A percentile compares a stretch with the other conserved stretches of the same genome.
Evolutionary conservation across 1,140 invertebrate genomes (phyloP).

Genomic region (Papilio polytes): DNA sequence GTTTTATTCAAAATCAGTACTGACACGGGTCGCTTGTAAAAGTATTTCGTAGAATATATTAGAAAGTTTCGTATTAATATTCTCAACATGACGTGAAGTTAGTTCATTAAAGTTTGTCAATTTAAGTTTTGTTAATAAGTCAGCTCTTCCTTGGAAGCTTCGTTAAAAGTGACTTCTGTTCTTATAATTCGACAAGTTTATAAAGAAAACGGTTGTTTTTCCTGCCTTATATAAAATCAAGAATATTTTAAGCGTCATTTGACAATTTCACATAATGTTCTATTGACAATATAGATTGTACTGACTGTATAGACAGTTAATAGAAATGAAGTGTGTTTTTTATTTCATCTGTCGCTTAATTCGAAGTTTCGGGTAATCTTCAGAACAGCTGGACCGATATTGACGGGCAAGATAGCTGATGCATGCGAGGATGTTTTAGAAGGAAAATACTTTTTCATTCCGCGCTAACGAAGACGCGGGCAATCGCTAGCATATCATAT

Average conservation of each 20-base stretch:
- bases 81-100: not conserved
- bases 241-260: not conserved
- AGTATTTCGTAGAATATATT: not conserved
- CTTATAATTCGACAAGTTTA: not conserved
- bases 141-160: not conserved
- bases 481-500: too few species aligned
- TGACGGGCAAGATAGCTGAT: too few species aligned
- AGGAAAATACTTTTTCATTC: too few species aligned
- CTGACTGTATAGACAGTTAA: not conserved
- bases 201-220: not conserved
- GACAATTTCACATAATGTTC: not conserved
- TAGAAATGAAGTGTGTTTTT: too few species aligned
- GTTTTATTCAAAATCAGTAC: too few species aligned
- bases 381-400: too few species aligned
- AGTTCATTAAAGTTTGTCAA: conserved; percentile 25
- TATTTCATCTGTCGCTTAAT: too few species aligned
- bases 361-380: too few species aligned
- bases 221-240: not conserved
- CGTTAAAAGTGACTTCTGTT: conserved; percentile 17
- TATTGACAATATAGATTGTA: not conserved
- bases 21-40: not conserved
- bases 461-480: too few species aligned
- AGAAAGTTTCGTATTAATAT: conserved; percentile 11
- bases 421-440: too few species aligned
- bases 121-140: conserved; percentile 26